Percentiles rank a stretch among this genome's conserved stretches.
Conservation (phyloP, 2,888 invertebrate genomes). For the Meiosimyza platycephala region DNA sequence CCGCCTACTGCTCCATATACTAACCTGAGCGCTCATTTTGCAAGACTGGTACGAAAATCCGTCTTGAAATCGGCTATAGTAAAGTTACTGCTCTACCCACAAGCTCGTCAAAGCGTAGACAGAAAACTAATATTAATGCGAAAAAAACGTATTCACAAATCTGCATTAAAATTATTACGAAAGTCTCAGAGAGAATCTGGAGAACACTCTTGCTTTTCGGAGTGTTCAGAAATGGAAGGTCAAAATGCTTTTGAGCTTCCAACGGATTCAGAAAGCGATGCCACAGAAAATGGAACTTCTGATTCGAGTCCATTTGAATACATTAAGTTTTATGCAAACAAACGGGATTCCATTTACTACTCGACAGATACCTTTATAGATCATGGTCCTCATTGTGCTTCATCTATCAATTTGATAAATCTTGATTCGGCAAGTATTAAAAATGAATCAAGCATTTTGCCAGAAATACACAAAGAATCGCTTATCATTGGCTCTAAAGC, state of each 20-base stretch:
- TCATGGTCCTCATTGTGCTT: constrained; percentile 64
- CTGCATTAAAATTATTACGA: constrained; percentile 63
- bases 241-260: constrained; percentile 71
- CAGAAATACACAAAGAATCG: constrained; percentile 58
- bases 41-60: constrained; percentile 78
- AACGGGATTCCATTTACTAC: constrained; percentile 56
- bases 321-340: constrained; percentile 74
- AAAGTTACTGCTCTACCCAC: constrained; percentile 78
- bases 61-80: constrained; percentile 78
- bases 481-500: constrained; percentile 64
- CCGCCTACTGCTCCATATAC: constrained; percentile 83
- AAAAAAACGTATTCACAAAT: constrained; percentile 63
- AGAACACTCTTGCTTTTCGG: constrained; percentile 44
- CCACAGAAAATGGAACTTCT: constrained; percentile 66
- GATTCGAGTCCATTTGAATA: constrained; percentile 76
- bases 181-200: constrained; percentile 36
- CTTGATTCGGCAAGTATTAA: constrained; percentile 54
- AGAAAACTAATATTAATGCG: constrained; percentile 70
- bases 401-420: constrained; percentile 62
- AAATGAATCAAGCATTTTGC: constrained; percentile 40
- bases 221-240: constrained; percentile 66
- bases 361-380: constrained; percentile 70
- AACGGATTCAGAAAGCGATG: constrained; percentile 68
- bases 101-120: constrained; percentile 71
- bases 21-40: constrained; percentile 81